These are phyloP conservation scores for Tupaia chinensis DNA, from an alignment of 2,113 vertebrate genomes.

Conservation along the genomic window DNA sequence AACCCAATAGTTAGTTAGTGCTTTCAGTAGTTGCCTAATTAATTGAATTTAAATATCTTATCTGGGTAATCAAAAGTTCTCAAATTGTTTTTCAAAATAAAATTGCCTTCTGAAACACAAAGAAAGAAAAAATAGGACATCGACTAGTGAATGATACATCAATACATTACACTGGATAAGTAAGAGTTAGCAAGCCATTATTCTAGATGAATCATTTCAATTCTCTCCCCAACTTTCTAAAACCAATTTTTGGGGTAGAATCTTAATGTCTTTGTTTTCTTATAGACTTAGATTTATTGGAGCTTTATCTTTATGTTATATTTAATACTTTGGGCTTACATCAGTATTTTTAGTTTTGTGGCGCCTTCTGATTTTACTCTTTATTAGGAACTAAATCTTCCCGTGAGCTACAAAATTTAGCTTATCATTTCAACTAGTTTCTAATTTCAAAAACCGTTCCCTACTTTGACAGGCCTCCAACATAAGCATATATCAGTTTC, in stretches of 20 bases:
- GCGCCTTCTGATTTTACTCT: neutral
- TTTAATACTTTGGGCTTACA: neutral
- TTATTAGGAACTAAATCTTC: constrained; percentile 22
- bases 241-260: constrained; percentile 28
- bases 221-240: constrained; percentile 53
- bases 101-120: constrained; percentile 49
- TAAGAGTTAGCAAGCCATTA: neutral
- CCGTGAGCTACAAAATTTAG: constrained; percentile 60
- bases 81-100: constrained; percentile 54
- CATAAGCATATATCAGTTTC: neutral
- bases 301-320: constrained; percentile 19
- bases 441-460: neutral
- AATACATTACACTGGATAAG: neutral
- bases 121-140: neutral
- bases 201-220: constrained; percentile 1
- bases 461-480: neutral
- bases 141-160: neutral
- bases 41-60: constrained; percentile 40
- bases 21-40: neutral
- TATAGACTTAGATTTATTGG: neutral
- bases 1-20: neutral
- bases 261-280: constrained; percentile 32
- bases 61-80: constrained; percentile 36
- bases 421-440: constrained; percentile 40
- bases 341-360: neutral